Percentiles rank a stretch among this genome's conserved stretches.
phyloP scores from a whole-genome alignment of 35 echinoderm and acorn worm genomes.

The Holothuria glaberrima region DNA sequence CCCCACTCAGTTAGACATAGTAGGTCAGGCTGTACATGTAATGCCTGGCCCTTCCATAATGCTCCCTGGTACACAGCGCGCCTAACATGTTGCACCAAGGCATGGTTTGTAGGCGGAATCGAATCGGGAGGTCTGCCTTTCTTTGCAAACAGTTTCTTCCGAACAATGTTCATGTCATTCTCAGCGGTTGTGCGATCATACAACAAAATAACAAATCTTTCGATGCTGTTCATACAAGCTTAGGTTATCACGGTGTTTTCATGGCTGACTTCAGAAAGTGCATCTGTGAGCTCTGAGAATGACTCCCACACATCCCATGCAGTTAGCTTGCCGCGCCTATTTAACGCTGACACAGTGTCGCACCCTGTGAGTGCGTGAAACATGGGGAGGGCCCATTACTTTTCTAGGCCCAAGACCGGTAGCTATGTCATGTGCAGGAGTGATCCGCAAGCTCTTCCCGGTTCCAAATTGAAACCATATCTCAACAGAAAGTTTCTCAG shows the following conservation, averaged over 20 bases:
- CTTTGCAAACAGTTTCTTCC: neutral
- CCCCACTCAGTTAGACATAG: slow-evolving; percentile 37
- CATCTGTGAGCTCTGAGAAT: slow-evolving; percentile 62
- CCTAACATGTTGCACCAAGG: slow-evolving; percentile 1
- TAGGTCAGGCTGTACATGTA: slow-evolving; percentile 26
- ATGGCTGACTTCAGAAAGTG: slow-evolving; percentile 36
- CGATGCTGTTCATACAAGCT: slow-evolving; percentile 28
- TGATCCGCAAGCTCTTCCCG: slow-evolving; percentile 46
- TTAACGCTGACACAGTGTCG: slow-evolving; percentile 68
- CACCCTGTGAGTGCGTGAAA: slow-evolving; percentile 68
- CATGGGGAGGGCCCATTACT: slow-evolving; percentile 3
- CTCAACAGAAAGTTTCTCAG: slow-evolving; percentile 13
- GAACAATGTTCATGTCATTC: slow-evolving; percentile 13
- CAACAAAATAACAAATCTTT: slow-evolving; percentile 70
- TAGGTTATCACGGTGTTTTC: slow-evolving; percentile 61
- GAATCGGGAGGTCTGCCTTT: slow-evolving; percentile 25
- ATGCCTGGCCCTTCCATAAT: neutral
- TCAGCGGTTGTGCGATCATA: slow-evolving; percentile 57
- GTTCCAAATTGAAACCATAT: slow-evolving; percentile 73
- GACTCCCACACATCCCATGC: slow-evolving; percentile 54
- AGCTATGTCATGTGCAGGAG: slow-evolving; percentile 52
- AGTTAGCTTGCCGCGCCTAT: slow-evolving; percentile 69
- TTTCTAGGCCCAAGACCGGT: slow-evolving; percentile 55
- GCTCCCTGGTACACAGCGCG: slow-evolving; percentile 7
- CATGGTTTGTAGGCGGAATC: slow-evolving; percentile 6